These are phyloP conservation scores for Synchiropus splendidus DNA, from an alignment of 2,113 vertebrate genomes.

Conservation along the genomic window DNA sequence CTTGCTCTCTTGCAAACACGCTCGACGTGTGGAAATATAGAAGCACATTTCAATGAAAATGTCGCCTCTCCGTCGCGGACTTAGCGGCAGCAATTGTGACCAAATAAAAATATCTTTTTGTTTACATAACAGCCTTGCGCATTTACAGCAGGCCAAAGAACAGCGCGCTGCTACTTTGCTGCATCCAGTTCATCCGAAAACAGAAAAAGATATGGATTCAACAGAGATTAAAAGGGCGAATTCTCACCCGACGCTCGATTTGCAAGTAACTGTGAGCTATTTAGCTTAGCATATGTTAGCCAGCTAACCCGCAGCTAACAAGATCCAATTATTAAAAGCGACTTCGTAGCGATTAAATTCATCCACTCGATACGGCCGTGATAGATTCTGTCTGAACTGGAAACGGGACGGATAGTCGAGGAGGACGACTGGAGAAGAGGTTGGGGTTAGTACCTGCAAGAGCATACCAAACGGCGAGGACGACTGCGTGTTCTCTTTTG, in stretches of 20 bases:
- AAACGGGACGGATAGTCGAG: not conserved
- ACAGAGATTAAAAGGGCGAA: too few species aligned
- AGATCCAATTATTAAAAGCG: slow-evolving; percentile 37
- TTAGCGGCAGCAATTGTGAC: too few species aligned
- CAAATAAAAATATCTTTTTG: slow-evolving; percentile 1
- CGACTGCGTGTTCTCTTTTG: slow-evolving; percentile 73
- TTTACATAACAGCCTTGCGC: slow-evolving; percentile 59
- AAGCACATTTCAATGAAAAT: too few species aligned
- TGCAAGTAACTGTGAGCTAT: slow-evolving; percentile 10
- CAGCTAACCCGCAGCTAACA: slow-evolving; percentile 39
- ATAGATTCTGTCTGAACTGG: not conserved
- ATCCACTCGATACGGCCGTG: not conserved
- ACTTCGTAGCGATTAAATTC: not conserved
- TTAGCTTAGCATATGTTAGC: slow-evolving; percentile 46
- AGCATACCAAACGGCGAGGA: slow-evolving; percentile 70
- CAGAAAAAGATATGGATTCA: too few species aligned
- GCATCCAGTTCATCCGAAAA: too few species aligned
- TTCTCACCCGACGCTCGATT: not conserved
- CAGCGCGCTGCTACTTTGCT: slow-evolving; percentile 31
- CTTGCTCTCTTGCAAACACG: slow-evolving; percentile 12
- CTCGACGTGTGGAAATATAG: not conserved
- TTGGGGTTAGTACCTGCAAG: slow-evolving; percentile 65
- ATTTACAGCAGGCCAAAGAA: slow-evolving; percentile 49
- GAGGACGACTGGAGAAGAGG: not conserved
- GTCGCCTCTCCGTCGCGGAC: too few species aligned